Evolutionary conservation across 2,888 invertebrate species (phyloP).

Genomic region (Drosophila pseudotalamancana): DNA sequence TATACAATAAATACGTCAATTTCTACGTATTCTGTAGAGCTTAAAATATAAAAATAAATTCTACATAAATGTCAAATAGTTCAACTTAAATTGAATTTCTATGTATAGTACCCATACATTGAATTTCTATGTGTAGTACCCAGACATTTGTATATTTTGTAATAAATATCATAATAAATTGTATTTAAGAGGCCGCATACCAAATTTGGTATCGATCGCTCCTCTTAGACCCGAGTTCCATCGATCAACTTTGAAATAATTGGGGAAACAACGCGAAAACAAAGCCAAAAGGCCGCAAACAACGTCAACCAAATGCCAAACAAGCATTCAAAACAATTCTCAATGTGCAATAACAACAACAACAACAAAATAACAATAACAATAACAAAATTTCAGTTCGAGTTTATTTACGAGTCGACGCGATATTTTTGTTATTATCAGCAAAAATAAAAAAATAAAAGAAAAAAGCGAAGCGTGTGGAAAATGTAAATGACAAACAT

Average conservation of each 20-base stretch:
- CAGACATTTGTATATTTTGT: background rate
- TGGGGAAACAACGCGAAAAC: constrained; percentile 4
- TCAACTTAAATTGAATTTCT: background rate
- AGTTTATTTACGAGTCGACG: constrained; percentile 43
- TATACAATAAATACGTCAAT: too few relatives aligned
- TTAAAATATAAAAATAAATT: too few relatives aligned
- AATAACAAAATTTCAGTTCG: constrained; percentile 19
- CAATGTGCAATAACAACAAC: constrained; percentile 5
- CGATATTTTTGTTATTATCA: constrained; percentile 51
- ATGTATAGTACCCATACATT: background rate
- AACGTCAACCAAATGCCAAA: constrained; percentile 28
- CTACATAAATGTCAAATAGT: too few relatives aligned
- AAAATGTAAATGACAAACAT: constrained; percentile 53
- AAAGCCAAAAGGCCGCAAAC: constrained; percentile 23
- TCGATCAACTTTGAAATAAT: constrained; percentile 12
- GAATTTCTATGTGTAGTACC: background rate
- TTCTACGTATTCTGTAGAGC: too few relatives aligned
- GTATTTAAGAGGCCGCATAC: too few relatives aligned
- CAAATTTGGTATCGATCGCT: background rate
- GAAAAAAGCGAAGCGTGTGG: constrained; percentile 27
- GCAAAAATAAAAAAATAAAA: background rate
- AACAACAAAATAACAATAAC: constrained; percentile 4
- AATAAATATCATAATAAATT: background rate
- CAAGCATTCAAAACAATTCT: constrained; percentile 28
- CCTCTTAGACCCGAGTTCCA: background rate